Conservation (phyloP, 2,113 vertebrate genomes). For the Corythoichthys intestinalis region DNA sequence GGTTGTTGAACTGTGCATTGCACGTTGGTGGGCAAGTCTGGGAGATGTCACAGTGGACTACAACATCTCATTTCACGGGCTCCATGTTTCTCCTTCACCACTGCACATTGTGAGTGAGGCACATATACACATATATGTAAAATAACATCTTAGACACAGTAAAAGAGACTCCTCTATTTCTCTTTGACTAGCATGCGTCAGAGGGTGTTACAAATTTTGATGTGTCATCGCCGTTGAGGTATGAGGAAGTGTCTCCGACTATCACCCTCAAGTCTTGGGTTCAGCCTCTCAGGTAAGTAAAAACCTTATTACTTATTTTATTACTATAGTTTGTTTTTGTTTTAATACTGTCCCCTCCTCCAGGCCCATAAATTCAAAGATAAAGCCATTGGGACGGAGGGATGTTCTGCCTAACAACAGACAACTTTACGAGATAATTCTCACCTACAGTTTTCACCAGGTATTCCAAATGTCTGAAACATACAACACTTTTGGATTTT, state of each 20-base stretch:
- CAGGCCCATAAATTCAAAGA: conserved; percentile 89
- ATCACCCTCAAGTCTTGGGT: conserved; percentile 97
- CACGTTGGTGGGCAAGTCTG: conserved; percentile 98
- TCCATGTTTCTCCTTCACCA: conserved; percentile 81
- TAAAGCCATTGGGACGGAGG: conserved; percentile 86
- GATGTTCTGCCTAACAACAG: conserved; percentile 93
- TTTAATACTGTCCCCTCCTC: conserved; percentile 18
- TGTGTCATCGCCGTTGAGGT: conserved; percentile 84
- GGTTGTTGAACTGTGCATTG: conserved; percentile 91
- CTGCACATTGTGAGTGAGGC: conserved; percentile 86
- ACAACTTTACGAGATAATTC: conserved; percentile 91
- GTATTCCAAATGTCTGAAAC: conserved; percentile 52
- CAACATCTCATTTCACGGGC: conserved; percentile 89
- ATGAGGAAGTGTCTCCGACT: conserved; percentile 90
- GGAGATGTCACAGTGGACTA: conserved; percentile 92
- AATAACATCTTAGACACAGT: not conserved
- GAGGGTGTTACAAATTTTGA: conserved; percentile 92
- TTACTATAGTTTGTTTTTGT: not conserved
- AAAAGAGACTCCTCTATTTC: not conserved
- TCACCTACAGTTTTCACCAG: conserved; percentile 94
- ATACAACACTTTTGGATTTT: not conserved
- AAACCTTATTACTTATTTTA: not conserved
- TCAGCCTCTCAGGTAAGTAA: conserved; percentile 85
- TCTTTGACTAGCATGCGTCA: conserved; percentile 81
- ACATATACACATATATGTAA: not conserved